Evolutionary conservation across 2,797 vertebrate genomes (phyloP).

Genomic region (Picus viridis): DNA sequence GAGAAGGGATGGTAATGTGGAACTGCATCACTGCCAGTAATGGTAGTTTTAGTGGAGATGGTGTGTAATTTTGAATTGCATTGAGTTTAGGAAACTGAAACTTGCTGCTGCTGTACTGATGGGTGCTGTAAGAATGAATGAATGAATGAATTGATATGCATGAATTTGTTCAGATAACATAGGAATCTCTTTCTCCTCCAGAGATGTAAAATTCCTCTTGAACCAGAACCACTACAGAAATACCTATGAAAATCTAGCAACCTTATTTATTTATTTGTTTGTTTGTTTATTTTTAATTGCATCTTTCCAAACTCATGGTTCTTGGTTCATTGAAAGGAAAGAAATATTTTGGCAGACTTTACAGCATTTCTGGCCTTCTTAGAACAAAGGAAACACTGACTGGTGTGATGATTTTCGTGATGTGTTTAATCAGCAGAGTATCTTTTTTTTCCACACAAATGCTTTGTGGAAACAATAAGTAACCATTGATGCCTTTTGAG

Average conservation of each 20-base stretch:
- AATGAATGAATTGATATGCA: neutral
- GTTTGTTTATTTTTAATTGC: neutral
- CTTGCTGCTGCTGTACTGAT: constrained; percentile 1
- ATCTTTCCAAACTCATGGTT: neutral
- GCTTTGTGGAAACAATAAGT: neutral
- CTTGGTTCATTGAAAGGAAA: neutral
- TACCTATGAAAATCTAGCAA: neutral
- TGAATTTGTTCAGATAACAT: constrained; percentile 35
- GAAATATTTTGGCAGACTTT: neutral
- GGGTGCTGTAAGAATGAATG: neutral
- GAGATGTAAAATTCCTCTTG: constrained; percentile 8
- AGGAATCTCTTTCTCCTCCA: neutral
- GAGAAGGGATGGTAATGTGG: constrained; percentile 11
- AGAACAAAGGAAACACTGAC: neutral
- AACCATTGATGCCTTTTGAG: neutral
- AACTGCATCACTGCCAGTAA: neutral
- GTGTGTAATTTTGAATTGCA: constrained; percentile 10
- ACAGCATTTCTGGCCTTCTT: neutral
- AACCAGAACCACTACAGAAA: neutral
- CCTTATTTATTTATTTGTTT: too few relatives aligned
- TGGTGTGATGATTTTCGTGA: neutral
- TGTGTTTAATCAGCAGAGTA: neutral
- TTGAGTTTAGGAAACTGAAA: constrained; percentile 41
- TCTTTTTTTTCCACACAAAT: neutral
- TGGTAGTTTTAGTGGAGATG: neutral